Evolutionary conservation across 2,888 invertebrate genomes (phyloP).

Genomic region (Clivina fossor): DNA sequence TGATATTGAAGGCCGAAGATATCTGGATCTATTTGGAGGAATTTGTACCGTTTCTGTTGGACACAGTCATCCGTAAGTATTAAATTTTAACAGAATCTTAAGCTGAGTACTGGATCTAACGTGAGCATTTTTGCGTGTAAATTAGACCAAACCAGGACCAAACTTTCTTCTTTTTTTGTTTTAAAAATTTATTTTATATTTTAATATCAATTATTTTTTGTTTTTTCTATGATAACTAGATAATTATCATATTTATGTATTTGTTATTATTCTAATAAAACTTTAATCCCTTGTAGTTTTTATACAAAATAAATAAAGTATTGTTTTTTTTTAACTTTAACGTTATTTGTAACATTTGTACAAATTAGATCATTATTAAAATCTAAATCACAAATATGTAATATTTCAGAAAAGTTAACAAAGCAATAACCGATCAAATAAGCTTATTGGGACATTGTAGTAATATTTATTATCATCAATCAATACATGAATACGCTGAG

Average conservation of each 20-base stretch:
- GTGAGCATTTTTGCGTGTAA: too few relatives aligned
- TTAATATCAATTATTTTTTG: too few relatives aligned
- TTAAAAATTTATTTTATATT: too few relatives aligned
- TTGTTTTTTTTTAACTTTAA: conserved; percentile 8
- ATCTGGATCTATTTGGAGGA: conserved; percentile 94
- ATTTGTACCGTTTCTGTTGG: conserved; percentile 97
- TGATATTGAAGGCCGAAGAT: conserved; percentile 82
- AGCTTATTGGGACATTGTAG: conserved; percentile 89
- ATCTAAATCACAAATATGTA: conserved; percentile 26
- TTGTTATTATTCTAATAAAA: too few relatives aligned
- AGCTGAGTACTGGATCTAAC: too few relatives aligned
- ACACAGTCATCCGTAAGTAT: conserved; percentile 95
- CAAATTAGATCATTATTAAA: neutral
- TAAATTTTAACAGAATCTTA: too few relatives aligned
- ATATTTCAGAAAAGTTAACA: conserved; percentile 77
- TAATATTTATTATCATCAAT: conserved; percentile 86
- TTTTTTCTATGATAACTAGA: too few relatives aligned
- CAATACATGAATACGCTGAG: conserved; percentile 87
- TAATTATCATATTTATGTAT: too few relatives aligned
- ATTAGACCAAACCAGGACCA: too few relatives aligned
- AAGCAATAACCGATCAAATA: conserved; percentile 77
- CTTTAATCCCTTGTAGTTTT: too few relatives aligned
- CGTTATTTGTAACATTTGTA: too few relatives aligned
- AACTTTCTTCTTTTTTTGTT: too few relatives aligned
- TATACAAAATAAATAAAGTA: neutral